Evolutionary conservation across 2,797 vertebrate genomes (phyloP).

Genomic region (Dicrostonyx torquatus): DNA sequence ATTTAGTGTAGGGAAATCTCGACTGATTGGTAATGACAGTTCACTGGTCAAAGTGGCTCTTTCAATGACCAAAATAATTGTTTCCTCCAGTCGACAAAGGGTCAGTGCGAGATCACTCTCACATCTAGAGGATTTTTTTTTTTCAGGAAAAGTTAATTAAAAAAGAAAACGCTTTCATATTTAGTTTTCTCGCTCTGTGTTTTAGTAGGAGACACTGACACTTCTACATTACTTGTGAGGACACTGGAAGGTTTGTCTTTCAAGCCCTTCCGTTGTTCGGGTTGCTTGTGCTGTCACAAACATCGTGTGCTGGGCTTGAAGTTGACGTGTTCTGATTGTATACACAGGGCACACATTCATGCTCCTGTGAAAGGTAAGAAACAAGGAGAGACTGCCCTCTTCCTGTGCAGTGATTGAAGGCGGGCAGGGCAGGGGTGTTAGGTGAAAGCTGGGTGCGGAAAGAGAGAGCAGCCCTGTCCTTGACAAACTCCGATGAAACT

Average conservation of each 20-base stretch:
- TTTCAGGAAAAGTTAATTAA: conserved; percentile 71
- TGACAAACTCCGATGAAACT: conserved; percentile 80
- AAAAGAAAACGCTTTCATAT: conserved; percentile 66
- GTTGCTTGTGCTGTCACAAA: conserved; percentile 70
- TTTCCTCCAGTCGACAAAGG: conserved; percentile 73
- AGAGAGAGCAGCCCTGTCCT: conserved; percentile 82
- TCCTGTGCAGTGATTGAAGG: conserved; percentile 76
- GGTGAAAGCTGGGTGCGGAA: conserved; percentile 87
- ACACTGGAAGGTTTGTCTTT: conserved; percentile 69
- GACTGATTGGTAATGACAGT: conserved; percentile 81
- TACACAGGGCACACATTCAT: conserved; percentile 54
- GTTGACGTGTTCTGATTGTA: conserved; percentile 69
- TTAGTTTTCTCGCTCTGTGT: conserved; percentile 73
- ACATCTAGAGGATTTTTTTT: conserved; percentile 3
- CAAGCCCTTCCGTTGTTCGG: conserved; percentile 62
- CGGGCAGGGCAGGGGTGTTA: conserved; percentile 82
- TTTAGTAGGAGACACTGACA: conserved; percentile 67
- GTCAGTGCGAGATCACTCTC: conserved; percentile 69
- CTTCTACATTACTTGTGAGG: conserved; percentile 67
- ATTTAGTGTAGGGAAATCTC: conserved; percentile 80
- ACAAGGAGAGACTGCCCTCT: neutral
- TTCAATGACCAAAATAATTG: conserved; percentile 78
- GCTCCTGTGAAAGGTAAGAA: neutral
- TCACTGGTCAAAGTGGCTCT: conserved; percentile 73
- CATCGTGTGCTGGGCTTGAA: conserved; percentile 73